Evolutionary conservation across 1,140 invertebrate genomes (phyloP), one percentile per base, ranked within the genome.

Genomic region (Charaxes varanes): DNA sequence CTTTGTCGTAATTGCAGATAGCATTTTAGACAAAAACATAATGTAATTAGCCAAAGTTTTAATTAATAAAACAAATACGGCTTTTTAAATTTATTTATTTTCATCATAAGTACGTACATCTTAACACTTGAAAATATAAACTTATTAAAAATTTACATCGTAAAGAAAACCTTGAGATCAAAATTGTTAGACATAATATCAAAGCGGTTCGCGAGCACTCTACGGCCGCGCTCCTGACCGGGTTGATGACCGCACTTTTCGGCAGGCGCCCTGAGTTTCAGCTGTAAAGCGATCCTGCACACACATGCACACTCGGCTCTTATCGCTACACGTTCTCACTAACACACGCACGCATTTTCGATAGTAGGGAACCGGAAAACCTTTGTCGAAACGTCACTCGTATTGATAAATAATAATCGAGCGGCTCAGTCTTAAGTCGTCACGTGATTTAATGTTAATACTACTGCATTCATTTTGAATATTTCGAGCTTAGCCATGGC

Each of bases 251-350:
- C 78, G 68, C 61, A 58, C 54, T 82, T 82, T 82, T 82, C 78
- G 78, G 78, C 77, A 74, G 67, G 72, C 71, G 72, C 65, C 62
- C 71, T 57, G 65, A 64, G 74, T 81, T 81, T 82, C 74, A 82
- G 78, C 74, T 79, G 77, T 78, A 80, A 79, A 53, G 67, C 58
- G 73, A 79, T 79, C 78, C 72, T 76, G 65, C 56, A 63, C 72
- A 73, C 69, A 69, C 68, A 48, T 14, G 7, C 48, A 28, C 49
- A 22, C 16, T n/a, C 34, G 5, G 4, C 21, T 13, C 13, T 14
- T 35, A 43, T 23, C 33, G 4, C 33, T 10, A 41, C 12, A 17
- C 24, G 22, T 10, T 31, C 18, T 31, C 18, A 12, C 43, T 37
- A 41, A 41, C 41, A 26, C 42, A 46, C 46, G 54, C 56, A 56